Base-by-base conservation (phyloP, 53 echinoderm and acorn worm species). In the Echinometra lucunter region DNA sequence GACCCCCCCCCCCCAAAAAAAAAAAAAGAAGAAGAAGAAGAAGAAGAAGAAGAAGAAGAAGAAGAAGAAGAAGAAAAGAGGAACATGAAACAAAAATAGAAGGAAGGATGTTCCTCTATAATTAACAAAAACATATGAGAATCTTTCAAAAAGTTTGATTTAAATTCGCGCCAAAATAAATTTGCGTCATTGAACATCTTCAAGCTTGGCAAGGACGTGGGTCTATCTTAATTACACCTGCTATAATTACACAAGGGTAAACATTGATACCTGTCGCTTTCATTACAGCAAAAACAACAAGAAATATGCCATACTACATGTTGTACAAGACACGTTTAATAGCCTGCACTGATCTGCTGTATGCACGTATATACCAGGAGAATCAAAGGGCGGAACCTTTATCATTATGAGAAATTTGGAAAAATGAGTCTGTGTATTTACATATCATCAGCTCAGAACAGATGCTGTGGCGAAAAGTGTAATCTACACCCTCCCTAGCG, bases 401-500 rank as follows among this genome's bases (percentile, higher is more conserved):
- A 92, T 75, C 75, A 92, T 92, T 74, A 92, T 91, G 91, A 91
- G 91, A 78, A 78, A 78, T 78, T 78, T 60, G 21, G 69, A 70
- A 30, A 69, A 91, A 91, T 67, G 91, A 69, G 69, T 60, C 91
- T 69, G 70, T 69, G 56, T 94, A 94, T 94, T 94, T 94, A 63
- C 94, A 94, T 60, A 94, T 83, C 83, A 94, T 94, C 83, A 60
- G 85, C 27, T 66, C 23, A n/a, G 56, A 94, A 66, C 94, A 94
- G 94, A 94, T 94, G 94, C 85, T 38, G n/a, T 57, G 85, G 94
- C 94, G 57, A 60, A 94, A 85, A 34, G 38, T 94, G 94, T 38
- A 94, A 94, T 44, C 17, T 25, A 94, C 32, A 94, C 94, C n/a
- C 94, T 30, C 91, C 91, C 89, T 27, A 85, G 85, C 85, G 49